Evolutionary conservation across 2,888 invertebrate genomes (phyloP).

Genomic region (Caenorhabditis zanzibari): DNA sequence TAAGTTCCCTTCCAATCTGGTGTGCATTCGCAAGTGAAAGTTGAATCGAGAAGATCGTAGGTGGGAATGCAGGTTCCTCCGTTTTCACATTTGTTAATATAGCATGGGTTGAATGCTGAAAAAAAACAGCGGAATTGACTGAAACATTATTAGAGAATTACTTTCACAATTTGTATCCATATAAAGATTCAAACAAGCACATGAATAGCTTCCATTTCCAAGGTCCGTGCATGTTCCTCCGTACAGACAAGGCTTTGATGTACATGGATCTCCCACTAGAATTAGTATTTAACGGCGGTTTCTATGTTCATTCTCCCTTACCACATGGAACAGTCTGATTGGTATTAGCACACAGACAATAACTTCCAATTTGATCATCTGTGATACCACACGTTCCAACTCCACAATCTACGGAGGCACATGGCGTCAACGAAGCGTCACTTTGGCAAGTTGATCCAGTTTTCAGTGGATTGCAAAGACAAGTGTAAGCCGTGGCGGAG

Average conservation of each 20-base stretch:
- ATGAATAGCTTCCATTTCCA: slow-evolving; percentile 54
- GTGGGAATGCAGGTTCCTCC: slow-evolving; percentile 57
- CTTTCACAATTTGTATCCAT: slow-evolving; percentile 55
- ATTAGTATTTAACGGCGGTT: not conserved
- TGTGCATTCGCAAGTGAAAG: slow-evolving; percentile 56
- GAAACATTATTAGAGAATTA: too few species aligned
- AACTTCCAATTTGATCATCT: slow-evolving; percentile 61
- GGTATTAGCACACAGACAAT: slow-evolving; percentile 54
- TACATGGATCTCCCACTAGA: slow-evolving; percentile 45
- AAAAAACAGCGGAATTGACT: too few species aligned
- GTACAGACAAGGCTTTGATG: slow-evolving; percentile 56
- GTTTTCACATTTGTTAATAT: slow-evolving; percentile 53
- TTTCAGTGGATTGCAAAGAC: slow-evolving; percentile 47
- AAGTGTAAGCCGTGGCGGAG: slow-evolving; percentile 44
- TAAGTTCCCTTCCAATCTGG: slow-evolving; percentile 39
- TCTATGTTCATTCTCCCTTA: not conserved
- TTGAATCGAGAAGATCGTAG: slow-evolving; percentile 55
- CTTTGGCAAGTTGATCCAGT: slow-evolving; percentile 45
- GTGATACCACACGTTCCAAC: slow-evolving; percentile 56
- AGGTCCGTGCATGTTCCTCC: slow-evolving; percentile 62
- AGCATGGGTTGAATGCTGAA: slow-evolving; percentile 63
- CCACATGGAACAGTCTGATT: slow-evolving; percentile 61
- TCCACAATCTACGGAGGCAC: slow-evolving; percentile 54
- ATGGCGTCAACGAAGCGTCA: slow-evolving; percentile 46
- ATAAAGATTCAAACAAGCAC: slow-evolving; percentile 58